phyloP scores from a whole-genome alignment of 2,797 vertebrate genomes.

The Sphaeramia orbicularis region DNA sequence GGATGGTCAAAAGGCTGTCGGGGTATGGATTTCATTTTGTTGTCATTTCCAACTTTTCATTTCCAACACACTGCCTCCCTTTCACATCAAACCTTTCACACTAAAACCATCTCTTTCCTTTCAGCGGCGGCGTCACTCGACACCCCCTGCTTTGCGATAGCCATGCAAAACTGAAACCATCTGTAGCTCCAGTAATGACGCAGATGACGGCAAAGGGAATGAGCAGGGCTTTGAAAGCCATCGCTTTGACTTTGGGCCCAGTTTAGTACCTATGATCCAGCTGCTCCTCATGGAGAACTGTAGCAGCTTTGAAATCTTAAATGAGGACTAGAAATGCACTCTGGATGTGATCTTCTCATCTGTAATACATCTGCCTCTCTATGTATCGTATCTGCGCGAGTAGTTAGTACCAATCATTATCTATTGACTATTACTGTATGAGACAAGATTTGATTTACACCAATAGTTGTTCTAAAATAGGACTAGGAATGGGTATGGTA shows the following conservation, averaged over 20 bases:
- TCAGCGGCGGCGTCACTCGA: slow-evolving; percentile 31
- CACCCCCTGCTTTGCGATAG: slow-evolving; percentile 52
- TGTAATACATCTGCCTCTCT: slow-evolving; percentile 60
- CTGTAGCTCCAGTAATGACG: slow-evolving; percentile 74
- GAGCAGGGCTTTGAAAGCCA: slow-evolving; percentile 70
- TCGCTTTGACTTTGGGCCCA: slow-evolving; percentile 73
- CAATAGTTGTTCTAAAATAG: no score
- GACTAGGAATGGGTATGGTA: no score
- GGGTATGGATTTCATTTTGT: slow-evolving; percentile 38
- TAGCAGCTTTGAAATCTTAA: slow-evolving; percentile 77
- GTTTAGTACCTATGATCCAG: slow-evolving; percentile 72
- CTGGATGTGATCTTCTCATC: slow-evolving; percentile 73
- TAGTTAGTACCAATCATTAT: no score
- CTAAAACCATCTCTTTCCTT: slow-evolving; percentile 53
- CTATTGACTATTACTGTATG: no score
- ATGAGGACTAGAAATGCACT: slow-evolving; percentile 59
- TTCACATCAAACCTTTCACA: slow-evolving; percentile 57
- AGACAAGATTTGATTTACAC: no score
- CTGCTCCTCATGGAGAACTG: slow-evolving; percentile 57
- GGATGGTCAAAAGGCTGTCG: slow-evolving; percentile 30
- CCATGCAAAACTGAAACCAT: slow-evolving; percentile 70
- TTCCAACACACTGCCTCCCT: slow-evolving; percentile 51
- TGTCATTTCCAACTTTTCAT: slow-evolving; percentile 40
- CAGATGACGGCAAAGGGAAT: slow-evolving; percentile 66
- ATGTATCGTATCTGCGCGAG: slow-evolving; percentile 23